A percentile compares a stretch with the other conserved stretches of the same genome.
Conservation (phyloP, 2,113 vertebrate genomes). For the Oxyruncus cristatus region DNA sequence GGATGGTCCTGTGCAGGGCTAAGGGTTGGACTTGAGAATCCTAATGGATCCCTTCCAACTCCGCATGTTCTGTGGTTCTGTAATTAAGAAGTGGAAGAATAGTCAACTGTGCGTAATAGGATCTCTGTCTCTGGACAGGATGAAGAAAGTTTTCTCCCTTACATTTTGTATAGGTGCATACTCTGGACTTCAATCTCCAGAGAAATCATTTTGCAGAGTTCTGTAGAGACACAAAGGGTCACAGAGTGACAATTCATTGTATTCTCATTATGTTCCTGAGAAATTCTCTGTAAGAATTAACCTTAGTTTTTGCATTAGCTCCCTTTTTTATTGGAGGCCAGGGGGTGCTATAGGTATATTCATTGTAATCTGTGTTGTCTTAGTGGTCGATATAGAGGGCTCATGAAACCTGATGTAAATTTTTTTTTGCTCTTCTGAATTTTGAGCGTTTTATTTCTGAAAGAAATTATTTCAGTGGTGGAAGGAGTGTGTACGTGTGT, state of each 20-base stretch:
- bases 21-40: background rate
- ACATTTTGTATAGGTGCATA: background rate
- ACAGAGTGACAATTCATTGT: background rate
- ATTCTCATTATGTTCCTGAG: background rate
- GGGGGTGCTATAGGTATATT: constrained; percentile 47
- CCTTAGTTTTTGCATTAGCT: background rate
- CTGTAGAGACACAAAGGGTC: background rate
- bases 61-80: background rate
- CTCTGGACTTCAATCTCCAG: background rate
- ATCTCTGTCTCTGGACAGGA: background rate
- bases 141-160: background rate
- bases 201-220: background rate
- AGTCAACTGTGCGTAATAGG: background rate
- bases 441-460: background rate
- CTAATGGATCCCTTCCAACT: background rate
- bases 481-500: rapidly evolving
- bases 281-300: background rate
- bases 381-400: background rate
- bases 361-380: background rate
- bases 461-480: background rate
- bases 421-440: background rate
- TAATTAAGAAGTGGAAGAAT: background rate
- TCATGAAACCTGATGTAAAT: background rate
- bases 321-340: constrained; percentile 17
- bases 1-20: background rate